A percentile compares a stretch with the other conserved stretches of the same genome.
phyloP scores from a whole-genome alignment of 2,797 vertebrate genomes.

The Eremophila alpestris region DNA sequence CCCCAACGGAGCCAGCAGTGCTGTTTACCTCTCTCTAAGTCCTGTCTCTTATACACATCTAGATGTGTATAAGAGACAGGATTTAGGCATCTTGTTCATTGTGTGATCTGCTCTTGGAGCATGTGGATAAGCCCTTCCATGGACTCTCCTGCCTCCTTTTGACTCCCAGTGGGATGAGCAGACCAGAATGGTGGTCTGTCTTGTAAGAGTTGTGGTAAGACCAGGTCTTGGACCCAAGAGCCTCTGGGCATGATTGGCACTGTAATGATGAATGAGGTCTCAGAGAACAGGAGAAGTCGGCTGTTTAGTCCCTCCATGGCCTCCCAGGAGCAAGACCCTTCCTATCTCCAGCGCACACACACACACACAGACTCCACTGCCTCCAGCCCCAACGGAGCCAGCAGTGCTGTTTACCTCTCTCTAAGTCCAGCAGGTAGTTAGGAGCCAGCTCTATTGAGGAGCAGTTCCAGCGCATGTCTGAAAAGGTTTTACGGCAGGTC shows the following conservation, averaged over 20 bases:
- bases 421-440: constrained; percentile 92
- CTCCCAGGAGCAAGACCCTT: neutral
- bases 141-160: neutral
- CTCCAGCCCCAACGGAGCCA: neutral
- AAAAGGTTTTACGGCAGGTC: constrained; percentile 92
- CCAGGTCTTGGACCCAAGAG: neutral
- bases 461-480: constrained; percentile 98
- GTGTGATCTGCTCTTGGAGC: neutral
- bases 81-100: neutral
- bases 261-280: rapidly evolving
- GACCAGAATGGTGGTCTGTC: neutral
- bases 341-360: neutral
- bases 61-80: too few species aligned
- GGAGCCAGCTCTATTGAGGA: constrained; percentile 91
- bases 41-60: too few species aligned
- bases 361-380: rapidly evolving
- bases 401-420: constrained; percentile 85
- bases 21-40: constrained; percentile 93
- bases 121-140: rapidly evolving
- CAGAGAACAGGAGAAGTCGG: neutral
- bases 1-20: neutral
- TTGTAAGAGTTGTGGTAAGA: neutral
- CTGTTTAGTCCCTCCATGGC: rapidly evolving
- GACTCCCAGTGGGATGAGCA: neutral
- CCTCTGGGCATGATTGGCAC: neutral